These are phyloP conservation scores for Simalia tracyae DNA, from an alignment of 2,797 vertebrate species.

Conservation along the genomic window DNA sequence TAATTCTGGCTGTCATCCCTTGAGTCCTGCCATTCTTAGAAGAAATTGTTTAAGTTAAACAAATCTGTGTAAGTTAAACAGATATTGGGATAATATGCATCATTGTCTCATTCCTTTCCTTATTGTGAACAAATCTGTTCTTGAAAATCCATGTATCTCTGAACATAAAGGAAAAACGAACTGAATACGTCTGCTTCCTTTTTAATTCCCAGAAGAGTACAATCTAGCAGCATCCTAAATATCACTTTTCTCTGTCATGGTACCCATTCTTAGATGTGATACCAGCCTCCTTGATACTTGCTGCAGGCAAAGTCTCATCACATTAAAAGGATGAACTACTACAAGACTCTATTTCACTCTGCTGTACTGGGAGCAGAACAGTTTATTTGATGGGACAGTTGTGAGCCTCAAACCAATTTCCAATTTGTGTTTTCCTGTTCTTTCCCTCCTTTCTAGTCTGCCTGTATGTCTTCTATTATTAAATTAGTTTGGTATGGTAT, in stretches of 20 bases:
- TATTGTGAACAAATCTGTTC: neutral
- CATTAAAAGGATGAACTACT: slow-evolving; percentile 35
- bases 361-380: slow-evolving; percentile 21
- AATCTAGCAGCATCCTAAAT: neutral
- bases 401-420: slow-evolving; percentile 37
- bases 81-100: neutral
- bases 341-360: slow-evolving; percentile 32
- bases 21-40: neutral
- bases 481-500: slow-evolving; percentile 20
- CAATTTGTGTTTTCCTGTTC: slow-evolving; percentile 38
- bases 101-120: neutral
- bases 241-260: neutral
- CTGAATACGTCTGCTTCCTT: neutral
- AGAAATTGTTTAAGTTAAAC: neutral
- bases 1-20: neutral
- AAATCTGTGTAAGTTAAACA: neutral
- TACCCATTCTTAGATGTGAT: slow-evolving; percentile 8
- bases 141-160: neutral
- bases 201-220: neutral
- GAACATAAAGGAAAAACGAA: neutral
- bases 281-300: slow-evolving; percentile 1
- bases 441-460: slow-evolving; percentile 6
- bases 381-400: slow-evolving; percentile 40
- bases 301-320: slow-evolving; percentile 28
- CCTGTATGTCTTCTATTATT: slow-evolving; percentile 25